These are phyloP conservation scores for Shinisaurus crocodilurus DNA, from an alignment of 2,113 vertebrate genomes.

Conservation along the genomic window DNA sequence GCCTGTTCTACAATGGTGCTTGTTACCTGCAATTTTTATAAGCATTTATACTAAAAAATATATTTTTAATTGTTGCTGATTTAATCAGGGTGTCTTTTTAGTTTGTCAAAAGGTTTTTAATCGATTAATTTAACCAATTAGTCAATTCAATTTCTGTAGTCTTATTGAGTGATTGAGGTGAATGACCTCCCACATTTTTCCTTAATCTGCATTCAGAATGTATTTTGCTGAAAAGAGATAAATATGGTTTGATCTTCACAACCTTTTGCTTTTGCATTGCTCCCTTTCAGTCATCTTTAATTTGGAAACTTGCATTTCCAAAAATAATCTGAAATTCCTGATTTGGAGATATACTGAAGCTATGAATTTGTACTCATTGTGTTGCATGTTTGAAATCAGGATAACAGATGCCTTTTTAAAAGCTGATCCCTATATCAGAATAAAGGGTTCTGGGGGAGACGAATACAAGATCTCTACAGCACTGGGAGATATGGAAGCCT, in stretches of 20 bases:
- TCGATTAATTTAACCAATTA: neutral
- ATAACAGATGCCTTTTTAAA: constrained; percentile 92
- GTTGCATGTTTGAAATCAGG: constrained; percentile 75
- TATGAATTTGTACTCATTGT: neutral
- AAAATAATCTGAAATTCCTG: neutral
- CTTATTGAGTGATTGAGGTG: neutral
- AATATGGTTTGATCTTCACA: neutral
- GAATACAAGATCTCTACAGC: constrained; percentile 84
- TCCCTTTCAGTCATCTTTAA: neutral
- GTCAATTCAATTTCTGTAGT: neutral
- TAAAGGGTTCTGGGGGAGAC: constrained; percentile 78
- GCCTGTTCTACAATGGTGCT: neutral
- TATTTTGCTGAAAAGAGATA: neutral
- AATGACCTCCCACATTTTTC: neutral
- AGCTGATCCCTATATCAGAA: constrained; percentile 83
- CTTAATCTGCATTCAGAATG: neutral
- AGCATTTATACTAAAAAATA: neutral
- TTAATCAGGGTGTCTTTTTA: neutral
- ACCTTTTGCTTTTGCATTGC: neutral
- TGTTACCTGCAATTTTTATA: neutral
- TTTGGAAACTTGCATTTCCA: neutral
- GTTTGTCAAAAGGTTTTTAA: neutral
- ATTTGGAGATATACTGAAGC: neutral
- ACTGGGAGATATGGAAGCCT: constrained; percentile 96
- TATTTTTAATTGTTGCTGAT: too few relatives aligned